Base-by-base conservation (phyloP, 2,797 vertebrate species). In the Euphonia xanthogaster region DNA sequence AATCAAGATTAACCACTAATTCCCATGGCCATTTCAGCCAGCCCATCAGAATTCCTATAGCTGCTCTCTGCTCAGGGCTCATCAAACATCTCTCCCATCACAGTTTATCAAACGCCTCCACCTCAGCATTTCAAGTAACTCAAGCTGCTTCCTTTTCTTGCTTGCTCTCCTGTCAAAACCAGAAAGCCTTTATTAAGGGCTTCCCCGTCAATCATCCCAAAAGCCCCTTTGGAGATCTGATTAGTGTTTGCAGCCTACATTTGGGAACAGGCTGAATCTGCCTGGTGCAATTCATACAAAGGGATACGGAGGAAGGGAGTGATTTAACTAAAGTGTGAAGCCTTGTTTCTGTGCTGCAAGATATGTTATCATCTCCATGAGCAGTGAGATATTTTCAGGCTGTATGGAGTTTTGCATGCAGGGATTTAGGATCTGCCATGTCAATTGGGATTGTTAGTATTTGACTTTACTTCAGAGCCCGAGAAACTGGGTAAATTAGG, bases 91-190 rank as follows among this genome's bases (percentile, higher is more conserved):
- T 92, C 70, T 96, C 83, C 48, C 68, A 92, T 96, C 85, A 94
- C 67, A 70, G 82, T 75, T 96, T 93, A 90, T 95, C 82, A 95
- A 89, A 96, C 37, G 82, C 92, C 88, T 93, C 89, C 86, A 92
- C 80, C 95, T 93, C 93, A 92, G 78, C 91, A 89, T 93, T 95
- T 93, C 94, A 94, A 94, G 76, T 84, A 94, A 94, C 75, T 96
- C 88, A 91, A 89, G 88, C 92, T 94, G 91, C 93, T 94, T 96
- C 76, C 88, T 96, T 94, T 93, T 90, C 93, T 91, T 81, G 65
- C 75, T 62, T 92, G 53, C 72, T 94, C 68, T 86, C 75, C 91
- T 93, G 95, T 78, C 80, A 83, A 87, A 96, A 87, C 58, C 77
- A 91, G 66, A 89, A 84, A 88, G 53, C 42, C 66, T 95, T 93